Evolutionary conservation across 2,888 invertebrate species (phyloP).

Genomic region (Thera obeliscata): DNA sequence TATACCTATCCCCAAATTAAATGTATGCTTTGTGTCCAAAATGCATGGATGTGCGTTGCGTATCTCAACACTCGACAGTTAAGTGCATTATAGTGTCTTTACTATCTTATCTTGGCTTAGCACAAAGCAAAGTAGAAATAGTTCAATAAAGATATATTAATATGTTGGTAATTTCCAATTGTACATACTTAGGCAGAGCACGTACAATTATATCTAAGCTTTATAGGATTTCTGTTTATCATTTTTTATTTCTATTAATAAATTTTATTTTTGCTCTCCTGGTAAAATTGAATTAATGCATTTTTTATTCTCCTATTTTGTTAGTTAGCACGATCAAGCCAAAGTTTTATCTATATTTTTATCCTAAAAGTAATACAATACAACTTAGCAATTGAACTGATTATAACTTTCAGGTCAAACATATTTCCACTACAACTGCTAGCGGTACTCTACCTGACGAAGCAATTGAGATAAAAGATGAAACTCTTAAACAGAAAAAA

Average conservation of each 20-base stretch:
- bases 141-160: too few relatives aligned
- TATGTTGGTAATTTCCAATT: too few relatives aligned
- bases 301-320: slow-evolving; percentile 1
- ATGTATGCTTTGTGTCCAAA: neutral
- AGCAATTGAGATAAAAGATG: neutral
- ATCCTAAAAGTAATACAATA: neutral
- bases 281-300: neutral
- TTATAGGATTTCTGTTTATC: neutral
- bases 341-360: neutral
- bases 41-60: neutral
- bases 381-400: neutral
- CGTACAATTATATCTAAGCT: neutral
- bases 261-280: neutral
- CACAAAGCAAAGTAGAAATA: too few relatives aligned
- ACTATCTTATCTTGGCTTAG: neutral
- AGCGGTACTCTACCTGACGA: neutral
- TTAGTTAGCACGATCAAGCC: neutral
- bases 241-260: neutral
- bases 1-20: too few relatives aligned
- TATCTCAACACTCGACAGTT: neutral
- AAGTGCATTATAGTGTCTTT: neutral
- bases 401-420: slow-evolving; percentile 14
- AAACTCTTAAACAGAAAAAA: slow-evolving; percentile 5
- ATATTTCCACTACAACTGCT: neutral
- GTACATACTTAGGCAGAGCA: too few relatives aligned